Evolutionary conservation across 30 jellyfish, hydroid and myxozoan species (phyloP).

Genomic region (Aurelia aurita): DNA sequence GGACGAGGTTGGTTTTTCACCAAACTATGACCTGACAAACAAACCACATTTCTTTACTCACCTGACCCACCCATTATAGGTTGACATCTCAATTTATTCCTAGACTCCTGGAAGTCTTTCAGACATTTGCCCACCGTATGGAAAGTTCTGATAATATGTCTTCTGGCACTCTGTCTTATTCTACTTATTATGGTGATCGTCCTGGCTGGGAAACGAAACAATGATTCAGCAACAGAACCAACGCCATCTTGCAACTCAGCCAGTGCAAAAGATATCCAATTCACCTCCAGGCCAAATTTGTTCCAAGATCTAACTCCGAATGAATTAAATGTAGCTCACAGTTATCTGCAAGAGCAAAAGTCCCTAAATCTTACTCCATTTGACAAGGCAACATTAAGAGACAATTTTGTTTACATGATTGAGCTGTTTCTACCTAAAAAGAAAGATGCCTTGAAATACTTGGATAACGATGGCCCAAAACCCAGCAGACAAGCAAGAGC

Average conservation of each 20-base stretch:
- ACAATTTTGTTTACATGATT: slow-evolving; percentile 58
- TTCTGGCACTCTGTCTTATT: not conserved
- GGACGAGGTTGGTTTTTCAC: too few relatives aligned
- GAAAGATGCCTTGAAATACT: slow-evolving; percentile 24
- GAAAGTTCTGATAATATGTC: not conserved
- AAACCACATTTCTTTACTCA: too few relatives aligned
- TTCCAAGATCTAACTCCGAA: slow-evolving; percentile 50
- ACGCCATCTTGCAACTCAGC: not conserved
- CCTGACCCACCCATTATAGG: too few relatives aligned
- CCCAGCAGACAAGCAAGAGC: slow-evolving; percentile 74
- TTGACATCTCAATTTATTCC: too few relatives aligned
- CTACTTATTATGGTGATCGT: not conserved
- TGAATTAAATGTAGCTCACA: slow-evolving; percentile 37
- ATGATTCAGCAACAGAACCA: not conserved
- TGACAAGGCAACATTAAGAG: slow-evolving; percentile 51
- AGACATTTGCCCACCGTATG: not conserved
- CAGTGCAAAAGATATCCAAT: not conserved
- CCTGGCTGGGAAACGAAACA: not conserved
- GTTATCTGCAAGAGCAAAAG: not conserved
- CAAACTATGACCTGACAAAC: too few relatives aligned
- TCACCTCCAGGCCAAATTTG: slow-evolving; percentile 24
- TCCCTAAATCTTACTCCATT: slow-evolving; percentile 37
- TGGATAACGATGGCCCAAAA: slow-evolving; percentile 51
- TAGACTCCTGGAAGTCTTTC: not conserved
- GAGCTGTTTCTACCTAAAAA: slow-evolving; percentile 65